Conservation (phyloP, 2,113 vertebrate species). For the Bothrops jararaca region DNA sequence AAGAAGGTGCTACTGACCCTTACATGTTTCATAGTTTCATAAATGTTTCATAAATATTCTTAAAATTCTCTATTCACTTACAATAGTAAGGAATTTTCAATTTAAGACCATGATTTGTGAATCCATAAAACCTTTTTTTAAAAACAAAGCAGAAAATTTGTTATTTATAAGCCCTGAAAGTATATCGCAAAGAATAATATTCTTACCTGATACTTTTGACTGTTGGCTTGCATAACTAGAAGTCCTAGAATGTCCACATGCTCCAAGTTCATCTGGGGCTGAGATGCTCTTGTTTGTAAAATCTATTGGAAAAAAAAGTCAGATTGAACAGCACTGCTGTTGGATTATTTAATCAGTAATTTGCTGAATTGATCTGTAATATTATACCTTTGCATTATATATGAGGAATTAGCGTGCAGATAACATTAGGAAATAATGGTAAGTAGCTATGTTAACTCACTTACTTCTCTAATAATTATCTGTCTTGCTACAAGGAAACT, state of each 20-base stretch:
- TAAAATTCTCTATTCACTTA: neutral
- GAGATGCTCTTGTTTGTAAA: conserved; percentile 77
- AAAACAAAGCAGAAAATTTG: neutral
- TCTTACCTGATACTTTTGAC: conserved; percentile 90
- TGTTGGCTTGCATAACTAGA: conserved; percentile 91
- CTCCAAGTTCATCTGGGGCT: conserved; percentile 82
- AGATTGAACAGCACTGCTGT: neutral
- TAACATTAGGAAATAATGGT: neutral
- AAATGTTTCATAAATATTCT: neutral
- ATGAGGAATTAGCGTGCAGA: neutral
- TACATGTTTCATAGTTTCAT: neutral
- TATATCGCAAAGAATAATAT: neutral
- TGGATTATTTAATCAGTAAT: neutral
- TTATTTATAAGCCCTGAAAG: conserved; percentile 2
- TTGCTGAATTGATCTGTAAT: neutral
- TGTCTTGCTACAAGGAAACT: neutral
- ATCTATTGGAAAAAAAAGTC: conserved; percentile 67
- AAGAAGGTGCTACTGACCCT: neutral
- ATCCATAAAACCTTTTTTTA: neutral
- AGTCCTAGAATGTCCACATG: conserved; percentile 87
- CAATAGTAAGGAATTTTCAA: neutral
- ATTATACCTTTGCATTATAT: neutral
- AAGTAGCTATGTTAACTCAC: neutral
- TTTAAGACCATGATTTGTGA: neutral
- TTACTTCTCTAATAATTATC: neutral